Base-by-base conservation (phyloP, 1,140 invertebrate genomes). In the Agrilus planipennis region DNA sequence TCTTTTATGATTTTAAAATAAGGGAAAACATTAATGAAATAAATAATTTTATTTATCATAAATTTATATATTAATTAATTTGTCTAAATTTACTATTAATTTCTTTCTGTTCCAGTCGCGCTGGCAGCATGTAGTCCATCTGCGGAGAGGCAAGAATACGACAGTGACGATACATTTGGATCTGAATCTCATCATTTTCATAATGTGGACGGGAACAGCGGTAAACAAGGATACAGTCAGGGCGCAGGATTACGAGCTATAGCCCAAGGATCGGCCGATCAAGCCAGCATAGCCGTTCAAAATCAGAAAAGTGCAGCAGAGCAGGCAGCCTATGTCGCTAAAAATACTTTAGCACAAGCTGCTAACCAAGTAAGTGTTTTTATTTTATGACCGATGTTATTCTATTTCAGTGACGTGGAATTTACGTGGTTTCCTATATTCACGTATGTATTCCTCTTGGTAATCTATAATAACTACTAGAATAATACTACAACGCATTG, bases 321-420 rank as follows among this genome's bases (percentile, higher is more conserved):
- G 29, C 78, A 81, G 54, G 78, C 77, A 0, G 77, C 78, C 2
- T 81, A 76, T 49, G 69, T 76, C 0, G 78, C 78, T 1, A 81
- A 81, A 58, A 81, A 80, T 47, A 77, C 73, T 0, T 49, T 81
- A 30, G 78, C 77, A 5, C 77, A 80, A 50, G 71, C 74, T 2
- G 78, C 77, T 0, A 75, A 73, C 1, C 74, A 76, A 39, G 71
- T 76, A 35, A 57, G 55, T 51, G 25, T 5, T n/a, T 23, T n/a
- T n/a, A n/a, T n/a, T n/a, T n/a, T n/a, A n/a, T n/a, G n/a, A n/a
- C n/a, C n/a, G n/a, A n/a, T n/a, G n/a, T n/a, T n/a, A n/a, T n/a
- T n/a, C n/a, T n/a, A n/a, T n/a, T n/a, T n/a, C n/a, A n/a, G n/a
- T n/a, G n/a, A n/a, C n/a, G n/a, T n/a, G n/a, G n/a, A n/a, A n/a